Evolutionary conservation across 2,888 invertebrate species (phyloP).

Genomic region (Ectropis crepuscularia): DNA sequence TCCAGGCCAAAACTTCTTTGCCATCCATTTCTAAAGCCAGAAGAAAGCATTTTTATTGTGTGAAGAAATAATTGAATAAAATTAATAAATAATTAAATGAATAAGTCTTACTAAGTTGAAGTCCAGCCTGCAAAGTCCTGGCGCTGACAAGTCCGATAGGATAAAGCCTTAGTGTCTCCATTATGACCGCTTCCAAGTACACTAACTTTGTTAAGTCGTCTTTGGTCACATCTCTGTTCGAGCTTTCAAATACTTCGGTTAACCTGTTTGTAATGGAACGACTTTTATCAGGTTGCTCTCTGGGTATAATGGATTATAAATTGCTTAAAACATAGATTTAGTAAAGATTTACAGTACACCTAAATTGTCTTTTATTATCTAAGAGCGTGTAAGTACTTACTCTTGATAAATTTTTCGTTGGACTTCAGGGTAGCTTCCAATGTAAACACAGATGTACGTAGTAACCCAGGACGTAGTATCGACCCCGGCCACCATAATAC

Average conservation of each 20-base stretch:
- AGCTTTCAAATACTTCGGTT: conserved; percentile 36
- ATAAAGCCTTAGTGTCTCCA: conserved; percentile 49
- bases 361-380: neutral
- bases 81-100: too few relatives aligned
- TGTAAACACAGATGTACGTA: neutral
- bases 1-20: too few relatives aligned
- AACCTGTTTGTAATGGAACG: conserved; percentile 34
- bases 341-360: too few relatives aligned
- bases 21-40: too few relatives aligned
- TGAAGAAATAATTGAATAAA: too few relatives aligned
- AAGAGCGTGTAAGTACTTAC: conserved; percentile 2
- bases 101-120: conserved; percentile 43
- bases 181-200: conserved; percentile 53
- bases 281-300: neutral
- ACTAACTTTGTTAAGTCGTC: conserved; percentile 48
- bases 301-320: neutral
- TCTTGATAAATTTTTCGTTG: conserved; percentile 7
- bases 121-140: conserved; percentile 41
- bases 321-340: too few relatives aligned
- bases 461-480: conserved; percentile 7
- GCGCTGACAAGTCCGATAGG: conserved; percentile 41
- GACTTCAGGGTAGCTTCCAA: conserved; percentile 7
- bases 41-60: too few relatives aligned
- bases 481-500: neutral
- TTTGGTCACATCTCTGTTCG: conserved; percentile 45